Base-by-base conservation (phyloP, 2,113 vertebrate genomes). In the Megaceryle maxima region DNA sequence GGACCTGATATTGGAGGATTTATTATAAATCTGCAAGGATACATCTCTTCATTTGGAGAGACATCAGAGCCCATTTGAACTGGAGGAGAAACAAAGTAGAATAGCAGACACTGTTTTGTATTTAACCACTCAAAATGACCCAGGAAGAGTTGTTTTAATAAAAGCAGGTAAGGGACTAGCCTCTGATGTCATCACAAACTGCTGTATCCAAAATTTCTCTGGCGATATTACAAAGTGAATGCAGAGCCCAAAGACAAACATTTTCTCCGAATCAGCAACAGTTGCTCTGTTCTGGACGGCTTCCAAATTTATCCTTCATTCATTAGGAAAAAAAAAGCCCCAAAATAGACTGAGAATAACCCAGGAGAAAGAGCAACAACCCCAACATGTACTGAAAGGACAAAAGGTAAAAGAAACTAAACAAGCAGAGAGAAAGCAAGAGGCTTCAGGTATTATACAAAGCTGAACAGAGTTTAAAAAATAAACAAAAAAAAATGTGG, bases 301-400 rank as follows among this genome's bases (percentile, higher is more conserved):
- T 91, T 97, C 95, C 94, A 96, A 93, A 88, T 92, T 55, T 81
- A 95, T 63, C 62, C 76, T 92, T 92, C 79, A 92, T 92, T 96
- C 85, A 86, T 51, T 33, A 80, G 88, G 41, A 46, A 60, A 72
- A 60, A 90, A 72, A 85, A 41, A 41, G 22, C 19, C 44, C 78
- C 43, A 37, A 92, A 62, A 88, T 0, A 94, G 63, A 88, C n/a
- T 53, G 57, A 87, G 62, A 80, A n/a, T 33, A 83, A 46, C 82
- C 51, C 72, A 86, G 43, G 62, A 95, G 51, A 84, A 92, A 86
- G n/a, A 89, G 46, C 14, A 77, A 67, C 57, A 70, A 64, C 28
- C 35, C 75, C 33, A 87, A 26, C 0, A 1, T 70, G 77, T 66
- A 76, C 19, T 46, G 64, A 63, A 79, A 90, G 33, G 73, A 77